Evolutionary conservation across 2,797 vertebrate species (phyloP), one percentile per base, ranked within the genome.

Genomic region (Toxotes lorentzi): DNA sequence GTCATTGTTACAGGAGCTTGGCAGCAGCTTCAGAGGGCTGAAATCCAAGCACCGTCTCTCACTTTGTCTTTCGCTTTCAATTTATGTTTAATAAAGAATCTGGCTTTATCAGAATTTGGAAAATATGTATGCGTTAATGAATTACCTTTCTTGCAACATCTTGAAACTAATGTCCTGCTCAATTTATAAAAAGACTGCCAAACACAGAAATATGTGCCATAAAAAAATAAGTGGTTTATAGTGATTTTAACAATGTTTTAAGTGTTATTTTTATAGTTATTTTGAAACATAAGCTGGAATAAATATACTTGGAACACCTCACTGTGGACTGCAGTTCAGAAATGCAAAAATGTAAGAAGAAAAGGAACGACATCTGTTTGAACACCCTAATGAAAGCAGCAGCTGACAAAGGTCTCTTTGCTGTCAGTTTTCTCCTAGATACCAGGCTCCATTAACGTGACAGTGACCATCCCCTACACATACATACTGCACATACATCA

Each of bases 381-480:
- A 13, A 38, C n/a, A 78, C 45, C 76, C 59, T 24, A 17, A 3
- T 70, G 48, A 59, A 68, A 58, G 64, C 66, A 71, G 59, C 70
- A 84, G 86, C 76, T 78, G 48, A 71, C 47, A 76, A 76, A 80
- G 76, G 70, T 83, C 73, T 66, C 47, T 74, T 81, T 48, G 50
- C 59, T 79, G 62, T 70, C 78, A 66, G n/a, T 73, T 70, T 75
- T 70, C 65, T 70, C 30, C 43, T 19, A 51, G 60, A 75, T 67
- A 73, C 71, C 30, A 74, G 61, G 48, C 60, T 47, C 66, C n/a
- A 58, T 72, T 78, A 47, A 57, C 66, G 54, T 76, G 73, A 69
- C 70, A 43, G 38, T 48, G 30, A 43, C 6, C 47, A 38, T 63
- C 43, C 63, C 66, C 43, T 60, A 45, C 45, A 62, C 68, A 57